A percentile compares a stretch with the other conserved stretches of the same genome.
These are phyloP conservation scores for Pseudomyrmex pallidus DNA, from an alignment of 1,140 invertebrate species.

Conservation along the genomic window DNA sequence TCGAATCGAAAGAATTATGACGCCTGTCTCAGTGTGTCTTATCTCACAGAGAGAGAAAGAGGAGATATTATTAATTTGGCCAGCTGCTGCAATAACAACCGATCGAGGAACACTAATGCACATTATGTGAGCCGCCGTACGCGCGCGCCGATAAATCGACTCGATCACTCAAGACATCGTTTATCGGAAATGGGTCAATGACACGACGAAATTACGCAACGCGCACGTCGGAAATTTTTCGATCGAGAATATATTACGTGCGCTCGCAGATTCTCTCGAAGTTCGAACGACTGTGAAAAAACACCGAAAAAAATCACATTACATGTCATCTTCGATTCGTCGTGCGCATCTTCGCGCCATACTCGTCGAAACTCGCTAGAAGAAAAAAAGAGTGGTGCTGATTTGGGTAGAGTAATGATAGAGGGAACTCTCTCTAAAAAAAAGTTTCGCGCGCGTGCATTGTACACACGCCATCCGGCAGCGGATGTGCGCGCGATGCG, in stretches of 20 bases:
- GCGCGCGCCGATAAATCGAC: constrained; percentile 41
- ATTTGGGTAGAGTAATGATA: background rate
- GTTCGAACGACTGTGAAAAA: too few species aligned
- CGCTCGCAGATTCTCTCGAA: too few species aligned
- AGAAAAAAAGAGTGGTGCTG: background rate
- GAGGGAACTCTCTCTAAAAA: too few species aligned
- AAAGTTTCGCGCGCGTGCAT: background rate
- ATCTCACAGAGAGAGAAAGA: background rate
- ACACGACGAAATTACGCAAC: constrained; percentile 66
- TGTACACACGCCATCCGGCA: constrained; percentile 31
- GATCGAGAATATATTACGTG: too few species aligned
- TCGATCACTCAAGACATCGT: constrained; percentile 45
- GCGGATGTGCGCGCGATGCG: constrained; percentile 35
- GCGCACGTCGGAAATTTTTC: too few species aligned
- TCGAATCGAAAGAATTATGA: too few species aligned
- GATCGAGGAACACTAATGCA: background rate
- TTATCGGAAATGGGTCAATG: constrained; percentile 66
- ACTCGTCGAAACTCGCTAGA: too few species aligned
- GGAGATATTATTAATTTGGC: background rate
- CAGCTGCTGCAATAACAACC: constrained; percentile 23
- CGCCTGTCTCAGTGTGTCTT: too few species aligned
- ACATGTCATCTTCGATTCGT: too few species aligned
- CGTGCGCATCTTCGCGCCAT: too few species aligned
- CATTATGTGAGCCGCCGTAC: background rate
- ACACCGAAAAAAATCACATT: too few species aligned